Percentiles rank a stretch among this genome's conserved stretches.
Conservation (phyloP, 2,113 vertebrate genomes). For the Pimephales promelas region DNA sequence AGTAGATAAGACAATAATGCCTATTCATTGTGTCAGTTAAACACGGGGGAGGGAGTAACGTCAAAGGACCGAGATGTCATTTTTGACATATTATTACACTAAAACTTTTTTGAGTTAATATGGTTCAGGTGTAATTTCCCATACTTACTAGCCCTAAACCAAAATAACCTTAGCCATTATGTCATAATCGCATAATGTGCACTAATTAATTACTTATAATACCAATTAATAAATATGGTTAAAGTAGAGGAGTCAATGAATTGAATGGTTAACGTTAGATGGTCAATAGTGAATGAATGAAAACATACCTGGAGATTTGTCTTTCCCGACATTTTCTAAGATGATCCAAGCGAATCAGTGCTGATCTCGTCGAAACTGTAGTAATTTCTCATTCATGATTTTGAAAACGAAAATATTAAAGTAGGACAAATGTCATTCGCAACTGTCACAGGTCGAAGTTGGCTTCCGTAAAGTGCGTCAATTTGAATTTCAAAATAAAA, state of each 20-base stretch:
- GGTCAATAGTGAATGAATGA: slow-evolving; percentile 8
- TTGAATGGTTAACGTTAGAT: neutral
- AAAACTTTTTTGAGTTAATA: neutral
- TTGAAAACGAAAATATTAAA: neutral
- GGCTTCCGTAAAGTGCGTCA: neutral
- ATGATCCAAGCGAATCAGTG: neutral
- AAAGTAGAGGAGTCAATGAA: neutral
- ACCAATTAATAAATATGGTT: neutral
- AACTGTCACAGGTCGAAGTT: neutral
- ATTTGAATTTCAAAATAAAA: slow-evolving; percentile 9
- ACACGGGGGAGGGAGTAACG: slow-evolving; percentile 28
- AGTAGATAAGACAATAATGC: slow-evolving; percentile 50
- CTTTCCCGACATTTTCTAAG: slow-evolving; percentile 8
- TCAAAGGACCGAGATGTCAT: neutral
- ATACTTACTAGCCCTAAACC: neutral
- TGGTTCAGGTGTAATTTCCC: neutral
- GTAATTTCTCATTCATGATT: neutral
- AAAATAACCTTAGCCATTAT: neutral
- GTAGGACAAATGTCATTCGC: neutral
- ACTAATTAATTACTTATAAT: neutral
- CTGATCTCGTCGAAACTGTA: neutral
- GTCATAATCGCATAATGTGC: neutral
- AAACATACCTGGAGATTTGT: slow-evolving; percentile 9
- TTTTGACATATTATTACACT: neutral
- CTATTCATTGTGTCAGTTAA: slow-evolving; percentile 49